Evolutionary conservation across 2,888 invertebrate genomes (phyloP).

Genomic region (Ligdia adustata): DNA sequence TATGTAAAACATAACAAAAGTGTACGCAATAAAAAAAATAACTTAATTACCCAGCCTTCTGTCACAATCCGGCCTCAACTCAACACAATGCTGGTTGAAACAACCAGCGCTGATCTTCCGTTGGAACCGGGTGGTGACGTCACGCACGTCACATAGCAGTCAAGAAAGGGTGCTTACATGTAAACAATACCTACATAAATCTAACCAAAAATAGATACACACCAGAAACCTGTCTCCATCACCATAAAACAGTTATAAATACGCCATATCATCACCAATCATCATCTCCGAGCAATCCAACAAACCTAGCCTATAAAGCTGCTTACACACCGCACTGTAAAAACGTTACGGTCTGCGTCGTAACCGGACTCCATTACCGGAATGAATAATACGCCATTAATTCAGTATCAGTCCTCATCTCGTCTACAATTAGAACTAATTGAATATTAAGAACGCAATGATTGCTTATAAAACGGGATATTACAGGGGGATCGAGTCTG

Average conservation of each 20-base stretch:
- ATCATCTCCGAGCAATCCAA: conserved; percentile 7
- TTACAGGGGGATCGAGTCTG: conserved; percentile 43
- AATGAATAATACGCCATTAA: conserved; percentile 71
- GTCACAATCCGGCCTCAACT: too few relatives aligned
- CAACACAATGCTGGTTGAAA: too few relatives aligned
- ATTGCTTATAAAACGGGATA: conserved; percentile 70
- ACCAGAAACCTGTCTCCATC: conserved; percentile 12
- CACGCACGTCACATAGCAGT: too few relatives aligned
- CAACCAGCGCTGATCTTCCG: too few relatives aligned
- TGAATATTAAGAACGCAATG: conserved; percentile 72
- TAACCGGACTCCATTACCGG: conserved; percentile 71
- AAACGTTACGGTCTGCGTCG: conserved; percentile 64
- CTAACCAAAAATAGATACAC: too few relatives aligned
- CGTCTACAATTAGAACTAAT: conserved; percentile 69
- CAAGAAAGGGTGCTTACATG: too few relatives aligned
- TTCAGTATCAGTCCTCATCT: conserved; percentile 65
- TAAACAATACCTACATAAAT: too few relatives aligned
- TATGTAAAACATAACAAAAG: too few relatives aligned
- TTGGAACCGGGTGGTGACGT: too few relatives aligned
- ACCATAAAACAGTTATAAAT: conserved; percentile 21
- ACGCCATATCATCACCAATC: conserved; percentile 23
- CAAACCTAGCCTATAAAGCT: conserved; percentile 37
- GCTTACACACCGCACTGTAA: conserved; percentile 51
- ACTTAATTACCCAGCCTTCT: too few relatives aligned
- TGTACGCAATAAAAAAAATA: too few relatives aligned